phyloP scores from a whole-genome alignment of 92 coral and sea anemone genomes.

The Epizoanthus fatuus region DNA sequence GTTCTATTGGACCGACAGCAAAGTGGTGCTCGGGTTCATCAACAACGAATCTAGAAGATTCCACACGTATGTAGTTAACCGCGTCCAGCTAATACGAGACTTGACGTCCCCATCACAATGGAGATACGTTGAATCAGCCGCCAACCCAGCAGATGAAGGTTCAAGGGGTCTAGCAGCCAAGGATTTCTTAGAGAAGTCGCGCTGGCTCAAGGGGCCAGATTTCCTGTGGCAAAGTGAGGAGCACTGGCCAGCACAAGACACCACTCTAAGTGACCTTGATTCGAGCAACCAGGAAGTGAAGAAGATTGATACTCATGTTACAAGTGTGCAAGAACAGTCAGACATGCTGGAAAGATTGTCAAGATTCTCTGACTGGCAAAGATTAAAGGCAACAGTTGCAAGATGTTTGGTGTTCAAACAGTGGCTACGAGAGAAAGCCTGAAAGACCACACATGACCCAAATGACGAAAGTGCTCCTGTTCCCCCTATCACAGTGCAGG shows the following conservation, averaged over 20 bases:
- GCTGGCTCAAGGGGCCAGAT: slow-evolving; percentile 66
- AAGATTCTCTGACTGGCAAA: slow-evolving; percentile 67
- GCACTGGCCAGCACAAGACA: slow-evolving; percentile 61
- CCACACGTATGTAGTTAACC: slow-evolving; percentile 62
- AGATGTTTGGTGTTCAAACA: slow-evolving; percentile 64
- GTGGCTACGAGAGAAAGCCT: slow-evolving; percentile 54
- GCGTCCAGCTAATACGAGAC: slow-evolving; percentile 59
- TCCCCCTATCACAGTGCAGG: slow-evolving; percentile 27
- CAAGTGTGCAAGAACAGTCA: slow-evolving; percentile 47
- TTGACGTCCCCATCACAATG: slow-evolving; percentile 65
- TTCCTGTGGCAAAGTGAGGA: slow-evolving; percentile 56
- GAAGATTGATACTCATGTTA: slow-evolving; percentile 50
- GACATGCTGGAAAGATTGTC: slow-evolving; percentile 60
- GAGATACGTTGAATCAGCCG: slow-evolving; percentile 51
- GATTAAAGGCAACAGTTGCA: slow-evolving; percentile 58
- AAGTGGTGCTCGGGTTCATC: slow-evolving; percentile 68
- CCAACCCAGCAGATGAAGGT: slow-evolving; percentile 71
- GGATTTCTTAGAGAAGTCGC: slow-evolving; percentile 71
- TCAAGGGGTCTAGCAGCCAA: slow-evolving; percentile 69
- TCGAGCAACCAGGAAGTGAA: slow-evolving; percentile 63
- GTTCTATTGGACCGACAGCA: slow-evolving; percentile 75
- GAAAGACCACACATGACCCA: slow-evolving; percentile 12
- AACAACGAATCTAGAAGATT: slow-evolving; percentile 73
- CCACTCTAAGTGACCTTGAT: slow-evolving; percentile 43
- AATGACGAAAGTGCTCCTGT: neutral